Conservation (phyloP, 2,888 invertebrate species). For the Brachylomia viminalis region DNA sequence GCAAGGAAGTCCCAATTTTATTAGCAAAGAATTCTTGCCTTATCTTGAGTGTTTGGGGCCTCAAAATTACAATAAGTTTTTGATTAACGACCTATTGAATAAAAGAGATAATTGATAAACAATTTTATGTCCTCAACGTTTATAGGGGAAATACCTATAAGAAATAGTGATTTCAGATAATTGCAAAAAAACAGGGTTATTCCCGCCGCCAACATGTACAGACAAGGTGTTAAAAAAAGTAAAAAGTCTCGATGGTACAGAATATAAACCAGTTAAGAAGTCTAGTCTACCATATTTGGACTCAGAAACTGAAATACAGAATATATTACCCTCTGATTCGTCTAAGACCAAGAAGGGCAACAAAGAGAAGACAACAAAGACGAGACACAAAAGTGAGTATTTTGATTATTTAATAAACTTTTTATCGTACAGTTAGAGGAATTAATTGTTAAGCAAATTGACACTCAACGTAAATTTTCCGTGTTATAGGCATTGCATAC, state of each 20-base stretch:
- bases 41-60: too few relatives aligned
- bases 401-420: background rate
- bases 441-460: background rate
- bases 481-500: background rate
- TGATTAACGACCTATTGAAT: background rate
- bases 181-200: background rate
- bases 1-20: background rate
- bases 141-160: background rate
- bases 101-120: background rate
- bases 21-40: background rate
- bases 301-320: slow-evolving; percentile 45
- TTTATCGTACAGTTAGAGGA: background rate
- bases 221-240: background rate
- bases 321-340: background rate
- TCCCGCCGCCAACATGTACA: background rate
- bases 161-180: slow-evolving; percentile 18
- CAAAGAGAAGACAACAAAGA: too few relatives aligned
- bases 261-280: background rate
- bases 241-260: background rate
- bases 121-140: too few relatives aligned
- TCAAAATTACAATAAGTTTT: background rate
- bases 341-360: background rate
- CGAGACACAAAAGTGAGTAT: slow-evolving; percentile 28
- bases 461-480: background rate
- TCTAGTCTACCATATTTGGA: background rate